These are phyloP conservation scores for Bettongia penicillata DNA, from an alignment of 2,113 vertebrate genomes.

Conservation along the genomic window DNA sequence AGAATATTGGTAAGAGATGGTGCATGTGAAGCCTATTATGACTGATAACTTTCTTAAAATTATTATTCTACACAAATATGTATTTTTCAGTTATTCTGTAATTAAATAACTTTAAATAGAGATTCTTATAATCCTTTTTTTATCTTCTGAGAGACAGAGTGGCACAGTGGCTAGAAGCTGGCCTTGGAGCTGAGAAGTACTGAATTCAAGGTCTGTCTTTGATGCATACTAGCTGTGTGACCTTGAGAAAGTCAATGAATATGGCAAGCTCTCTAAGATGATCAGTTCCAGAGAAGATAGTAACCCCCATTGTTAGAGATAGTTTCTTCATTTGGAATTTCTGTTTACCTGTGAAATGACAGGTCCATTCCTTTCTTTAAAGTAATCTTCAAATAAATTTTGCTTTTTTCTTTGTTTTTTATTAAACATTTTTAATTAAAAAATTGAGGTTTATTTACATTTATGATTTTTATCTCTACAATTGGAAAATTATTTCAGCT, in stretches of 20 bases:
- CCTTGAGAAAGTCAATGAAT: too few relatives aligned
- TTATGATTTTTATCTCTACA: slow-evolving; percentile 30
- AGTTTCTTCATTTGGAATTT: too few relatives aligned
- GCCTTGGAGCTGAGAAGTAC: too few relatives aligned
- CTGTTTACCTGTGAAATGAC: too few relatives aligned
- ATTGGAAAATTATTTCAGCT: slow-evolving; percentile 1
- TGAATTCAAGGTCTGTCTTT: too few relatives aligned
- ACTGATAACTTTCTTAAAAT: background rate
- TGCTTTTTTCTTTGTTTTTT: slow-evolving; percentile 17
- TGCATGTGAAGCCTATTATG: background rate
- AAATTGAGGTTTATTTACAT: slow-evolving; percentile 18
- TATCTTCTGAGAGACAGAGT: too few relatives aligned
- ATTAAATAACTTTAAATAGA: background rate
- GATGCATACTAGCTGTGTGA: too few relatives aligned
- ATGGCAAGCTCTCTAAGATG: too few relatives aligned
- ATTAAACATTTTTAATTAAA: background rate
- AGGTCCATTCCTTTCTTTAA: slow-evolving; percentile 11
- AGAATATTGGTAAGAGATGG: background rate
- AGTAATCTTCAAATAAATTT: background rate
- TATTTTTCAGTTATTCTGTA: background rate
- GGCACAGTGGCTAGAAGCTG: too few relatives aligned
- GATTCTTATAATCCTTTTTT: too few relatives aligned
- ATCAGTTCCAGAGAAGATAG: too few relatives aligned
- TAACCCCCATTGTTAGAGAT: too few relatives aligned
- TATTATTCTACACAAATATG: background rate